These are phyloP conservation scores for Ataeniobius toweri DNA, from an alignment of 2,797 vertebrate genomes.

Conservation along the genomic window DNA sequence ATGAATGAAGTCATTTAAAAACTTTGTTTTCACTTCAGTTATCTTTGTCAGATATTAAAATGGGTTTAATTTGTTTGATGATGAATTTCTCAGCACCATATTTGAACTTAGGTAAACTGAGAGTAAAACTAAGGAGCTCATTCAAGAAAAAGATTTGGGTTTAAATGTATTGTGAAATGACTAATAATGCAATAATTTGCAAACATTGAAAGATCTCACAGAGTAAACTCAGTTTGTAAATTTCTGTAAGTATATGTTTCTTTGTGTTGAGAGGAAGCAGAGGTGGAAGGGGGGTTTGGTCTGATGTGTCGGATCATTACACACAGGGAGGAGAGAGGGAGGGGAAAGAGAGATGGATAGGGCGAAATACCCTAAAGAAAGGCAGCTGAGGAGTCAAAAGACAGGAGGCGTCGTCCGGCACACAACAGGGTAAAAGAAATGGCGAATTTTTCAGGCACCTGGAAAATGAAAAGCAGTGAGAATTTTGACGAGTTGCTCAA, in stretches of 20 bases:
- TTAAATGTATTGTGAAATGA: background rate
- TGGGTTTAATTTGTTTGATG: background rate
- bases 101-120: background rate
- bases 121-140: background rate
- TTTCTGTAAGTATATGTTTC: slow-evolving; percentile 11
- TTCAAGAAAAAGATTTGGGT: background rate
- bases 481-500: slow-evolving; percentile 96
- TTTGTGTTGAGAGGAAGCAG: slow-evolving; percentile 28
- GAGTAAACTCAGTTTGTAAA: slow-evolving; percentile 11
- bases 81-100: background rate
- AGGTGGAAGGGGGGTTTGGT: slow-evolving; percentile 35
- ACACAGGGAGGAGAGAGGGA: slow-evolving; percentile 55
- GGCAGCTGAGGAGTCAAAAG: slow-evolving; percentile 51
- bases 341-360: slow-evolving; percentile 34
- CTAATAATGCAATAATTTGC: background rate
- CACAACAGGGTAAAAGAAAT: slow-evolving; percentile 68
- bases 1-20: background rate
- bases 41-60: background rate
- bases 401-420: slow-evolving; percentile 37
- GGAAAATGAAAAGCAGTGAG: slow-evolving; percentile 98
- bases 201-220: background rate
- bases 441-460: slow-evolving; percentile 93
- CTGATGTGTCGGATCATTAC: slow-evolving; percentile 62
- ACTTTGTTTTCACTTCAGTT: background rate
- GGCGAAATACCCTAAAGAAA: slow-evolving; percentile 54